Percentiles rank a stretch among this genome's conserved stretches.
These are phyloP conservation scores for Boloria euphrosyne DNA, from an alignment of 2,888 invertebrate genomes.

Conservation along the genomic window DNA sequence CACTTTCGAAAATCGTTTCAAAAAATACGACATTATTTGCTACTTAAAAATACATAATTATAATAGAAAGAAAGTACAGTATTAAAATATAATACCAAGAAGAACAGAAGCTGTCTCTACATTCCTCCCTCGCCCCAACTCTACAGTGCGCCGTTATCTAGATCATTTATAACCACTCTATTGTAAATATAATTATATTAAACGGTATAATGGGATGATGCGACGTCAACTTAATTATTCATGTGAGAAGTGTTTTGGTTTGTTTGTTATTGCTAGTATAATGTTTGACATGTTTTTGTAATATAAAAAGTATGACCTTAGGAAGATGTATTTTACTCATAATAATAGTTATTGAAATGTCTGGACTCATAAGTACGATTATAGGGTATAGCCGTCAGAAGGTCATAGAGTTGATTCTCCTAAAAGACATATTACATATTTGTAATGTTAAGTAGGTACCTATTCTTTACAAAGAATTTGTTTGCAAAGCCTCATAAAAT, in stretches of 20 bases:
- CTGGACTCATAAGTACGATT: too few relatives aligned
- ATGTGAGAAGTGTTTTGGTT: slow-evolving; percentile 41
- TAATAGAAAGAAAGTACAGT: neutral
- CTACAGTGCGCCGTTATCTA: slow-evolving; percentile 14
- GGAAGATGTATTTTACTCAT: too few relatives aligned
- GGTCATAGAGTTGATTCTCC: too few relatives aligned
- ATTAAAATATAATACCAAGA: neutral
- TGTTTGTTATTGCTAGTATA: slow-evolving; percentile 1
- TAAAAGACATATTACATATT: too few relatives aligned
- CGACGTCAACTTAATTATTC: slow-evolving; percentile 39
- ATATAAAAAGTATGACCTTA: too few relatives aligned
- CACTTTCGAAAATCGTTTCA: too few relatives aligned
- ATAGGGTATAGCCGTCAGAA: too few relatives aligned
- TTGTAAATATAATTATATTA: slow-evolving; percentile 49
- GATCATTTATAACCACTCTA: slow-evolving; percentile 37
- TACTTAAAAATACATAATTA: neutral
- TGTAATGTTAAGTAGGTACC: too few relatives aligned
- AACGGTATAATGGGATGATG: slow-evolving; percentile 52
- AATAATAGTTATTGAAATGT: too few relatives aligned
- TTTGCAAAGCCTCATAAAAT: neutral
- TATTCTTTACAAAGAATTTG: too few relatives aligned
- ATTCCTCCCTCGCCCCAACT: slow-evolving; percentile 1
- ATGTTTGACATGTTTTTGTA: too few relatives aligned
- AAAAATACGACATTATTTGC: too few relatives aligned
- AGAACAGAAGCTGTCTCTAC: neutral